Evolutionary conservation across 92 coral and sea anemone species (phyloP).

Genomic region (Porites rus): DNA sequence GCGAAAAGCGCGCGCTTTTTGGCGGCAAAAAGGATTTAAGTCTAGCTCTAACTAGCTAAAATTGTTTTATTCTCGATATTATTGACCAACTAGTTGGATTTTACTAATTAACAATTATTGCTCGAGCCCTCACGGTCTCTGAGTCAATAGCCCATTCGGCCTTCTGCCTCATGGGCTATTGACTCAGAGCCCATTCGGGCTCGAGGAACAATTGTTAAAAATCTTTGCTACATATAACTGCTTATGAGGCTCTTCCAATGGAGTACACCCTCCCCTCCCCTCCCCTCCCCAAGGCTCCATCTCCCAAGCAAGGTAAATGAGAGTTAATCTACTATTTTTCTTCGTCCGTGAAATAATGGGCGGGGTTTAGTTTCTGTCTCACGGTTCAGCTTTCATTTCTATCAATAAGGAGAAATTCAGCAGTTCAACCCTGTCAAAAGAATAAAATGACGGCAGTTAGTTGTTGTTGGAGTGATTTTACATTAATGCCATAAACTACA

Average conservation of each 20-base stretch:
- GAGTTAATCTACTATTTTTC: background rate
- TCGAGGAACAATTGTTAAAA: no score
- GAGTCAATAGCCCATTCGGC: no score
- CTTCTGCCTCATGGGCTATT: no score
- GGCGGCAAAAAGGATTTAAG: no score
- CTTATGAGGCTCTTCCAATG: background rate
- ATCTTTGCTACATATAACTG: background rate
- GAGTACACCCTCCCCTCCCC: background rate
- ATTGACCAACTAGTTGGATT: no score
- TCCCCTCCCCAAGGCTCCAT: background rate
- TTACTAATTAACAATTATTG: no score
- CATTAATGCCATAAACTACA: no score
- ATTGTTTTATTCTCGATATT: no score
- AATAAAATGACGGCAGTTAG: background rate
- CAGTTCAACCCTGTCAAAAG: conserved; percentile 10
- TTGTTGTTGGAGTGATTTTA: background rate
- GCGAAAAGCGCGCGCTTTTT: no score
- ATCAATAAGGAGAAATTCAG: background rate
- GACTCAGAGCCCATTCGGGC: no score
- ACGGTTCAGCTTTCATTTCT: background rate
- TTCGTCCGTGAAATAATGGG: background rate
- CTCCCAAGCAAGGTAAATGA: background rate
- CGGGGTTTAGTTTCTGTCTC: background rate
- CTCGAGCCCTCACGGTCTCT: no score
- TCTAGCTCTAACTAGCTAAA: no score